phyloP scores from a whole-genome alignment of 2,113 vertebrate genomes.

The Coryphaenoides rupestris region DNA sequence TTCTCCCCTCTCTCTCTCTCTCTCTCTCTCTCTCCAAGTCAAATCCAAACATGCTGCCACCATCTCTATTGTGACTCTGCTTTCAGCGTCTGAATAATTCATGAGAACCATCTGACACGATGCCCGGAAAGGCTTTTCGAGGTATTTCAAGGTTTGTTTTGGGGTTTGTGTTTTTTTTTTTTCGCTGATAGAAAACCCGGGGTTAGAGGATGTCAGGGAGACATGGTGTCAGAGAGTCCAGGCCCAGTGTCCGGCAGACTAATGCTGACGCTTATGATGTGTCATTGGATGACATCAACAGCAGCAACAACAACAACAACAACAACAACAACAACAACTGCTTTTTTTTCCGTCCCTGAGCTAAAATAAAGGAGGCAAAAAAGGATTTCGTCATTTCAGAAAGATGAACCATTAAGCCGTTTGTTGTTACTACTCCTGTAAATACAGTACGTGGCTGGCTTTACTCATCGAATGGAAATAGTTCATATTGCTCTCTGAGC shows the following conservation, averaged over 20 bases:
- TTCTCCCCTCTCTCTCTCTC: no score
- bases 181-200: conserved; percentile 55
- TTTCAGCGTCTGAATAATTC: conserved; percentile 71
- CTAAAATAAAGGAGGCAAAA: conserved; percentile 6
- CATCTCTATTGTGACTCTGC: conserved; percentile 63
- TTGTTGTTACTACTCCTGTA: conserved; percentile 44
- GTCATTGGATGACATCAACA: conserved; percentile 61
- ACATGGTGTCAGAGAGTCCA: conserved; percentile 64
- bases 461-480: conserved; percentile 30
- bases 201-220: conserved; percentile 68
- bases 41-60: conserved; percentile 61
- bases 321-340: no score
- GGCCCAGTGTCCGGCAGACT: conserved; percentile 48
- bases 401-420: conserved; percentile 44
- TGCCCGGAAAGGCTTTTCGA: conserved; percentile 67
- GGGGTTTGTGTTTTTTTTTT: conserved; percentile 22
- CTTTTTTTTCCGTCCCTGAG: conserved; percentile 43
- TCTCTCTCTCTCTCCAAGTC: no score
- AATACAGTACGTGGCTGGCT: conserved; percentile 39
- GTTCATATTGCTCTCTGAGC: conserved; percentile 49
- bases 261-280: conserved; percentile 57
- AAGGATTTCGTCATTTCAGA: conserved; percentile 39
- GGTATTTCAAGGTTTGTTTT: conserved; percentile 55
- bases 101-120: conserved; percentile 68
- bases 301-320: no score